Evolutionary conservation across 1,140 invertebrate genomes (phyloP), one percentile per base, ranked within the genome.

Genomic region (Habropoda laboriosa): DNA sequence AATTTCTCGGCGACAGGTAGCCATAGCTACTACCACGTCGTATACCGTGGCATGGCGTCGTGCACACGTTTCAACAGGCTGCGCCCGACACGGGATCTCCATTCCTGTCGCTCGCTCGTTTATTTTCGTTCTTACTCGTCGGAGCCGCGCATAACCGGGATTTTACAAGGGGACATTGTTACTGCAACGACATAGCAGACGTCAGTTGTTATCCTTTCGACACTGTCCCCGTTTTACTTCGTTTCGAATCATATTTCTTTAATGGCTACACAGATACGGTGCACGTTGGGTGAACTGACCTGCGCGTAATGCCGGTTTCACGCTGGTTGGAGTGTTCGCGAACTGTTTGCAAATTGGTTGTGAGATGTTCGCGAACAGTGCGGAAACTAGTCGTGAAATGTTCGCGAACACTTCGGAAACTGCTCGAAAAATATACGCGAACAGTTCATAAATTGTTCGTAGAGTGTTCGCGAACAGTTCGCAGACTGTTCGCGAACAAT

Each of bases 1-100:
- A 71, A 71, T 71, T 71, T 60, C 75, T 71, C 75, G 75, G 67
- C 67, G 75, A 71, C 57, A 71, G 75, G 75, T 71, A 78, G 66
- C 66, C 75, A 49, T 71, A 32, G 67, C 66, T 71, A 71, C 75
- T 47, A 55, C 32, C 58, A 42, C 73, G 38, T 67, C 51, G 57
- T 51, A 51, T 47, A 55, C 32, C 58, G 32, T 61, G 38, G 55
- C 51, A 45, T 51, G 40, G 18, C 32, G 40, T 35, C n/a, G 24
- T 38, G 10, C 40, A 38, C 24, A 40, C 72, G 24, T 74, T 27
- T 64, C n/a, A 8, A 21, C 42, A 24, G 5, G 40, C 40, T 18
- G 27, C 38, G 32, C n/a, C 13, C 61, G 13, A 57, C 63, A 38
- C 21, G 18, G 51, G n/a, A 57, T 27, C 63, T 55, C 49, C 38